phyloP scores from a whole-genome alignment of 2,888 invertebrate species.

The Rapana venosa region DNA sequence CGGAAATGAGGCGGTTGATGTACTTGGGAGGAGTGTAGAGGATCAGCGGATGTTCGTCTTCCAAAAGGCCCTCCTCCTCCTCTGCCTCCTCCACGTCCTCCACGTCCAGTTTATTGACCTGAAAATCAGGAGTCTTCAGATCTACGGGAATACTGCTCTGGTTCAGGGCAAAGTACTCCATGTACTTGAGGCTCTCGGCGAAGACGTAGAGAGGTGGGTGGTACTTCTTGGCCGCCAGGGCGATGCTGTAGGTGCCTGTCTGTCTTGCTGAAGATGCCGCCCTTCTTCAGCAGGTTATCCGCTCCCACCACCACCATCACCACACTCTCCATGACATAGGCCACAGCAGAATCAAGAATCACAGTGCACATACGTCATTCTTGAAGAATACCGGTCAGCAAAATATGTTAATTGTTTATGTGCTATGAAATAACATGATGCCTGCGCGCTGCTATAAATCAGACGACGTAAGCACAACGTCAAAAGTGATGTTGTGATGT shows the following conservation, averaged over 20 bases:
- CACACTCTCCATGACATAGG: conserved; percentile 95
- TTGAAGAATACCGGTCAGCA: too few relatives aligned
- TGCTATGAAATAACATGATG: too few relatives aligned
- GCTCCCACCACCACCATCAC: conserved; percentile 97
- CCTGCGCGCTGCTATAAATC: too few relatives aligned
- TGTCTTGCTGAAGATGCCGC: conserved; percentile 97
- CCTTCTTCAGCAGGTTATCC: conserved; percentile 98
- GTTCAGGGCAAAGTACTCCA: conserved; percentile 93
- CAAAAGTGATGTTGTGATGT: too few relatives aligned
- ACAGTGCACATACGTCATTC: too few relatives aligned
- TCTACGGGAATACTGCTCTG: conserved; percentile 93
- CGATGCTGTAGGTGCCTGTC: conserved; percentile 79
- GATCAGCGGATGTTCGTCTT: conserved; percentile 88
- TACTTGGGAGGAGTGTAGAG: conserved; percentile 98
- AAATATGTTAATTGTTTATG: too few relatives aligned
- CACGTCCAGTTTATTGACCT: not conserved
- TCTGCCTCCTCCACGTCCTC: not conserved
- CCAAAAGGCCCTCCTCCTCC: conserved; percentile 59
- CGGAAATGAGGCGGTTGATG: conserved; percentile 94
- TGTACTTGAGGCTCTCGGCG: conserved; percentile 98
- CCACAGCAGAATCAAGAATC: too few relatives aligned
- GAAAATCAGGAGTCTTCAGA: conserved; percentile 82
- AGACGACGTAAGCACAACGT: too few relatives aligned
- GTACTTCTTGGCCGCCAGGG: conserved; percentile 81
- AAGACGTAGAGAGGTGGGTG: conserved; percentile 97